Evolutionary conservation across 1,140 invertebrate genomes (phyloP).

Genomic region (Drosophila nebulosa): DNA sequence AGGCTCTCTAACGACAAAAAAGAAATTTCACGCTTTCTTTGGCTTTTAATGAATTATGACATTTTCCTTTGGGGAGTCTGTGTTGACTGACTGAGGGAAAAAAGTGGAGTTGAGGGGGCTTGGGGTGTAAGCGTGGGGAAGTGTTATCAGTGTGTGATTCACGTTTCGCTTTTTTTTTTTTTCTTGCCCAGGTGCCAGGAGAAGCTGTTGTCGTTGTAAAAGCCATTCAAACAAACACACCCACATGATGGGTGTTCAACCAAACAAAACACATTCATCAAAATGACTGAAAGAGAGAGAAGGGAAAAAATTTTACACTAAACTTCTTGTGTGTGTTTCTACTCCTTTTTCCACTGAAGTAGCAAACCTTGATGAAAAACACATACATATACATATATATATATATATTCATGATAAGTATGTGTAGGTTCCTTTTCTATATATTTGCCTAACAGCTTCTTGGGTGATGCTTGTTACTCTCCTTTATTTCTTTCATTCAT

Average conservation of each 20-base stretch:
- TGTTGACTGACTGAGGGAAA: too few species aligned
- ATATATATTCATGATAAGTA: constrained; percentile 1
- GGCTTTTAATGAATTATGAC: constrained; percentile 74
- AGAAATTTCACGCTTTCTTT: constrained; percentile 59
- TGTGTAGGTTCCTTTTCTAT: constrained; percentile 23
- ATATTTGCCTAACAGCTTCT: constrained; percentile 68
- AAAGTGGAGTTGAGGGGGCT: too few species aligned
- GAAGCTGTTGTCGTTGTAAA: constrained; percentile 51
- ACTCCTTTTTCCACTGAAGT: constrained; percentile 50
- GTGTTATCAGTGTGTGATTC: constrained; percentile 46
- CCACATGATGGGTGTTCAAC: constrained; percentile 5
- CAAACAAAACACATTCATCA: constrained; percentile 51
- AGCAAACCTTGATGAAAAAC: neutral
- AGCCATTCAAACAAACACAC: constrained; percentile 17
- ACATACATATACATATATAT: neutral
- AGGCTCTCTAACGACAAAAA: constrained; percentile 15
- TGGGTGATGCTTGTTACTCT: constrained; percentile 42
- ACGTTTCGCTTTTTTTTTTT: constrained; percentile 25
- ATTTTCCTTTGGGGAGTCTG: constrained; percentile 48
- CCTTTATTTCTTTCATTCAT: constrained; percentile 54
- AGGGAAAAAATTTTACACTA: constrained; percentile 77
- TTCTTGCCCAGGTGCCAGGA: constrained; percentile 47
- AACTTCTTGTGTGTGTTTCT: constrained; percentile 58
- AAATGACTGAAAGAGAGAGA: constrained; percentile 73
- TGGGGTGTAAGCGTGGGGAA: neutral